Base-by-base conservation (phyloP, 1,140 invertebrate species). In the Aplysia californica region DNA sequence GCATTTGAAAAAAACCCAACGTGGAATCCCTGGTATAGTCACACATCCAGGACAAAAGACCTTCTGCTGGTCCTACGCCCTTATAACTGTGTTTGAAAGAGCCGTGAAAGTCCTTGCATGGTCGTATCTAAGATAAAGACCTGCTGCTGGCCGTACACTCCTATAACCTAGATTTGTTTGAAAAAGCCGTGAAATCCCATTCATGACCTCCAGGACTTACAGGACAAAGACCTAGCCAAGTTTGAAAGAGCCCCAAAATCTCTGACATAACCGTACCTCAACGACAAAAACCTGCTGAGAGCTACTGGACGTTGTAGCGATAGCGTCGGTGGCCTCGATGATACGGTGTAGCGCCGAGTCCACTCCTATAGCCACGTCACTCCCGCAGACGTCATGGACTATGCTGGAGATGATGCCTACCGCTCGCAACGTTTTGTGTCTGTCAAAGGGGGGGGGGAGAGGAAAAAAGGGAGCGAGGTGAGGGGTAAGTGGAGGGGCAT, bases 261-360 rank as follows among this genome's bases (percentile, higher is more conserved):
- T 10, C 18, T 26, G 15, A 61, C 15, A 61, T 61, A 61, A 15
- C 10, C 67, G 3, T 18, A 75, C 72, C 72, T 75, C 59, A 6
- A 75, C 31, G 35, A 75, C 61, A 55, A 75, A 75, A 4, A 61
- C 72, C 2, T 38, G n/a, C 23, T 50, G 36, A 1, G 72, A 31
- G 26, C 59, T 65, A 23, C 38, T 65, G 6, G 72, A 33, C 6
- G 38, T 75, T 36, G 72, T 50, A n/a, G 23, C 10, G 36, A 75
- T 65, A 31, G 58, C 39, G 39, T 75, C 72, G 0, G 31, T 65
- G 31, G 61, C 26, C n/a, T 75, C 72, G 6, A 75, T 21, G 18
- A 75, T 75, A 10, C 61, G 29, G 39, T 64, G 59, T 20, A 66
- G 29, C 31, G 72, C 72, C 1, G 72, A 75, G 72, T 66, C 56